Evolutionary conservation across 2,113 vertebrate genomes (phyloP).

Genomic region (Scytalopus superciliaris): DNA sequence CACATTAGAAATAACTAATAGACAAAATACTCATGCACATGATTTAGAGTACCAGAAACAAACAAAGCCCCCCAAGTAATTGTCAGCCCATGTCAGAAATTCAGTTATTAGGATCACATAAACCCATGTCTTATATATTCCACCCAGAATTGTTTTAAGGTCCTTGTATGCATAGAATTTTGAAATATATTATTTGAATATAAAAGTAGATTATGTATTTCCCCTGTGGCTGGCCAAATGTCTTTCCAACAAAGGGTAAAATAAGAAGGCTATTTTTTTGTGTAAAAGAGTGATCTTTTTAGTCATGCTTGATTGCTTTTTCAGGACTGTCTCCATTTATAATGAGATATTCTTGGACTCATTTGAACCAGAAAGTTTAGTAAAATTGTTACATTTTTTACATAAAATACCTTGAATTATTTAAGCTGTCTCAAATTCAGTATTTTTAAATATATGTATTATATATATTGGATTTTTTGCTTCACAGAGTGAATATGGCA

Average conservation of each 20-base stretch:
- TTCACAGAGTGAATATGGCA: not conserved
- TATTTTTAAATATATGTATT: not conserved
- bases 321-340: constrained; percentile 82
- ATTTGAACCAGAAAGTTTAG: constrained; percentile 82
- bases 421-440: constrained; percentile 14
- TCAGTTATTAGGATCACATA: constrained; percentile 70
- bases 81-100: constrained; percentile 65
- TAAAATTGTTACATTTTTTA: constrained; percentile 74
- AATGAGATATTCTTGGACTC: constrained; percentile 84
- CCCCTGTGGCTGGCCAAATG: constrained; percentile 83
- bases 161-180: constrained; percentile 72
- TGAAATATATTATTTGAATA: constrained; percentile 83
- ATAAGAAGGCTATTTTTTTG: constrained; percentile 83
- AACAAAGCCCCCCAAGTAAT: constrained; percentile 42
- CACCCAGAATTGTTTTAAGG: constrained; percentile 76
- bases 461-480: not conserved
- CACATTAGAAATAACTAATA: not conserved
- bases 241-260: constrained; percentile 84
- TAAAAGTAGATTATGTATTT: constrained; percentile 85
- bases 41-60: constrained; percentile 9
- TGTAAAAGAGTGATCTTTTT: constrained; percentile 85
- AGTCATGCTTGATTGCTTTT: constrained; percentile 82
- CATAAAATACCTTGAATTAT: constrained; percentile 67
- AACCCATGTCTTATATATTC: constrained; percentile 61
- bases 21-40: not conserved